Percentiles rank a stretch among this genome's conserved stretches.
Evolutionary conservation across 2,888 invertebrate species (phyloP).

Genomic region (Morinoia aosen): DNA sequence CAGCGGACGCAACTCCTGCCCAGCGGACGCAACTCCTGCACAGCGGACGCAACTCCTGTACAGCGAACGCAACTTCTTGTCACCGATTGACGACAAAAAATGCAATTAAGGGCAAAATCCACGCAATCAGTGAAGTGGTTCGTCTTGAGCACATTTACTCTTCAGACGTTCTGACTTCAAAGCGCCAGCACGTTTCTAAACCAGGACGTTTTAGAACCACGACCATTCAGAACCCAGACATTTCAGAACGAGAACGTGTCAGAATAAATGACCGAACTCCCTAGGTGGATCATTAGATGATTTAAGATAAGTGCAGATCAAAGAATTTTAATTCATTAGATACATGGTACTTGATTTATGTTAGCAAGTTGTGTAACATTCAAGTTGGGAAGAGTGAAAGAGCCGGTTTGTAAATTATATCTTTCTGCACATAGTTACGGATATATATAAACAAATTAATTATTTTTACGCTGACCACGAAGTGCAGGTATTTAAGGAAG

Average conservation of each 20-base stretch:
- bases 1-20: too few species aligned
- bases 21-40: too few species aligned
- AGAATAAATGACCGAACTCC: background rate
- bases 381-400: too few species aligned
- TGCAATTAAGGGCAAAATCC: background rate
- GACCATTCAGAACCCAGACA: background rate
- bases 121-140: background rate
- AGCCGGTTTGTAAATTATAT: too few species aligned
- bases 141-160: background rate
- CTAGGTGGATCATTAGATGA: background rate
- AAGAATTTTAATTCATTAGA: too few species aligned
- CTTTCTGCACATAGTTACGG: too few species aligned
- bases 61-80: background rate
- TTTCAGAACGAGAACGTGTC: background rate
- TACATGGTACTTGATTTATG: too few species aligned
- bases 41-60: too few species aligned
- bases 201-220: background rate
- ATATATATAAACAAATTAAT: too few species aligned
- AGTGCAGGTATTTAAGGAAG: too few species aligned
- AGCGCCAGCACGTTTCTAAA: background rate
- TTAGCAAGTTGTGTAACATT: too few species aligned
- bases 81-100: background rate
- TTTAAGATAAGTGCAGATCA: background rate
- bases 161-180: background rate
- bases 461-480: too few species aligned